Evolutionary conservation across 2,797 vertebrate species (phyloP), one percentile per base, ranked within the genome.

Genomic region (Amblyopsis hoosieri): DNA sequence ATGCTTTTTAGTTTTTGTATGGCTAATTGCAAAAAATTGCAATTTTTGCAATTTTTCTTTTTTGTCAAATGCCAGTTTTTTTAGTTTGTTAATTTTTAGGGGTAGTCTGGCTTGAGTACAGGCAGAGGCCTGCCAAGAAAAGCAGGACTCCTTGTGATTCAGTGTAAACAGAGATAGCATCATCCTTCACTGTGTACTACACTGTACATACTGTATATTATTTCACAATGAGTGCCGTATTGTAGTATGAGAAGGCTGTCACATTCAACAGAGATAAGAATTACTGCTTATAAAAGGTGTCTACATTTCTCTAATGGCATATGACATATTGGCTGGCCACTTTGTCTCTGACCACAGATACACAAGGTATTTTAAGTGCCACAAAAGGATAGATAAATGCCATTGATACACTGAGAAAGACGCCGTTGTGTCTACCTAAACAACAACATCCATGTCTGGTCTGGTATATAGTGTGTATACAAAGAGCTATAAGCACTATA

Each of bases 311-410:
- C 69, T 79, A 29, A 29, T 29, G 23, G 23, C 64, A 66, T 61
- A 80, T 91, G 85, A 90, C 83, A 63, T 47, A 67, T 58, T 10
- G 14, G 74, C 78, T 70, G 74, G 67, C 49, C 57, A 83, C 64
- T 71, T 42, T 42, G 37, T 42, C 37, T 9, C 37, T 42, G 37
- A 42, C 37, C 37, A 42, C 37, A 42, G 37, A 42, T 42, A 7
- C 72, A 75, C 72, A 75, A 81, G 74, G 78, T 81, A 82, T 83
- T 85, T 88, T 72, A 74, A 82, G 79, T 55, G 69, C 67, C 69
- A 55, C 42, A 50, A 73, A 50, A 75, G 69, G 65, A 71, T 58
- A 48, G 65, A 71, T 58, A 48, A 69, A 67, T 56, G 67, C 63
- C 72, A 68, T 69, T 75, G 75, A 85, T 82, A 72, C 12, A 67